Evolutionary conservation across 2,888 invertebrate species (phyloP), one percentile per base, ranked within the genome.

Genomic region (Spialia ferax): DNA sequence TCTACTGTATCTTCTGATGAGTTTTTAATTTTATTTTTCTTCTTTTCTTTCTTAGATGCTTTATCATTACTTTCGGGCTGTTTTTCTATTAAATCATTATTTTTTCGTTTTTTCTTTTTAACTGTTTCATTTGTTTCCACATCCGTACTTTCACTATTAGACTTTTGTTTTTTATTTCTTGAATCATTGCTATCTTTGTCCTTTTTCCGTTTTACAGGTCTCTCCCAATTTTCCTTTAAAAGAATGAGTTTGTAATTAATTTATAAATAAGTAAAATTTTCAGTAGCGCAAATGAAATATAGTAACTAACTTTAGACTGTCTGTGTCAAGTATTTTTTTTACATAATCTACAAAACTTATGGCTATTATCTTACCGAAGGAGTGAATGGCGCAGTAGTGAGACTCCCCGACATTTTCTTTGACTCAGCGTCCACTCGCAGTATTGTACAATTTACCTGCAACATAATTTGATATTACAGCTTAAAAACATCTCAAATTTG

Each of bases 361-460:
- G 8, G 3, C 29, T 29, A 7, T 8, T 8, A 29, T 79, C 90
- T 85, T 71, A 91, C 91, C 8, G 70, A 73, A 0, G 79, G 78
- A 55, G 74, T 77, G 56, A 88, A 89, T 0, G 90, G 88, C 3
- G 74, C 73, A 0, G 85, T 85, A 1, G 75, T 84, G 15, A 95
- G 81, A 65, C 94, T 94, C 32, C 93, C 91, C 0, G 82, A 77
- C 78, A 95, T 85, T 75, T 87, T 93, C 69, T 86, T 85, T 2
- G 80, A 74, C 52, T 86, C 83, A 0, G 82, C 74, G 50, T 88
- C 82, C 5, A 89, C 85, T 42, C 74, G 80, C 18, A 93, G 65
- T 69, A 95, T 87, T 11, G 93, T 94, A 69, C 94, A 94, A 52
- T 87, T 94, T 3, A 95, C 91, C 95, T 95, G 77, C 15, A 69